phyloP scores from a whole-genome alignment of 2,797 vertebrate genomes.

The Pitangus sulphuratus region DNA sequence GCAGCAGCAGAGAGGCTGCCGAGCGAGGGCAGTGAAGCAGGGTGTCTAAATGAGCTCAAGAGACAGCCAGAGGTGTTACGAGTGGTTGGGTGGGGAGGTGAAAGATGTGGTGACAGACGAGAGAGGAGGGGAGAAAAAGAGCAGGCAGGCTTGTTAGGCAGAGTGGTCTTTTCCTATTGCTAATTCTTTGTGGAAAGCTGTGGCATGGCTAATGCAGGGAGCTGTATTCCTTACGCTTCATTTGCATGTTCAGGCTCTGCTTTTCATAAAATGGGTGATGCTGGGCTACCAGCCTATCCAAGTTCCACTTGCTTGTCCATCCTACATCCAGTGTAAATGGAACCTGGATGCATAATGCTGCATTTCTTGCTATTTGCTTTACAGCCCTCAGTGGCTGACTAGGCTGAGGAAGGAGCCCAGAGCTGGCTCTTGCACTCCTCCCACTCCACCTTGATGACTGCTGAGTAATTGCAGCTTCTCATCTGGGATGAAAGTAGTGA shows the following conservation, averaged over 20 bases:
- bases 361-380: neutral
- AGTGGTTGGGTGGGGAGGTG: neutral
- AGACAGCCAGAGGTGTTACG: neutral
- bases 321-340: neutral
- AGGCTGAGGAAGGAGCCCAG: neutral
- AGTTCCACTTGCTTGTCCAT: neutral
- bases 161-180: neutral
- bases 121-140: neutral
- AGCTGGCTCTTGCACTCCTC: neutral
- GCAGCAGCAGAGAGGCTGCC: neutral
- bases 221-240: neutral
- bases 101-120: neutral
- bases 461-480: neutral
- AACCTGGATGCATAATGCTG: neutral
- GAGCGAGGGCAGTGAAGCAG: neutral
- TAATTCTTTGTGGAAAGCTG: neutral
- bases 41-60: neutral
- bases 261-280: neutral
- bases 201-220: neutral
- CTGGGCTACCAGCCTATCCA: neutral
- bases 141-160: neutral
- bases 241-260: neutral
- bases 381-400: neutral
- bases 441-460: neutral
- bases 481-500: neutral